These are phyloP conservation scores for Verasper variegatus DNA, from an alignment of 2,113 vertebrate genomes.

Conservation along the genomic window DNA sequence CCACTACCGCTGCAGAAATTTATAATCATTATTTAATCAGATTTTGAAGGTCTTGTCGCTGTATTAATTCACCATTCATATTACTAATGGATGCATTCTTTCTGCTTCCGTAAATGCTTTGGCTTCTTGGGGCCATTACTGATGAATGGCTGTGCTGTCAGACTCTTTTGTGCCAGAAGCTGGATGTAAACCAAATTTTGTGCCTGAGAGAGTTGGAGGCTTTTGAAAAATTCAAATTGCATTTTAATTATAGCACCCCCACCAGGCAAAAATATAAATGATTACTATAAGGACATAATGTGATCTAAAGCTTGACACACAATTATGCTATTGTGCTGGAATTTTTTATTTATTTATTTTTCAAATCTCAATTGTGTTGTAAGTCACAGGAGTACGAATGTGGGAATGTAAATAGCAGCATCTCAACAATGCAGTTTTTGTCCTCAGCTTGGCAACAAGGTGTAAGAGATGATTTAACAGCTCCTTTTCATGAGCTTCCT, in stretches of 20 bases:
- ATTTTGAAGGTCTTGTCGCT: conserved; percentile 40
- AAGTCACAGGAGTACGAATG: conserved; percentile 18
- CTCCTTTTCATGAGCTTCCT: conserved; percentile 13
- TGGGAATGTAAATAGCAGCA: conserved; percentile 34
- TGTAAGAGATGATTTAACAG: conserved; percentile 21
- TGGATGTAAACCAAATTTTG: conserved; percentile 58
- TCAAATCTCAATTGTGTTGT: conserved; percentile 34
- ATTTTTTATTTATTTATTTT: not conserved
- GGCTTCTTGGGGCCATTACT: conserved; percentile 51
- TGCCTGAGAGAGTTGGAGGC: conserved; percentile 52
- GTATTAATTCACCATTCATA: conserved; percentile 42
- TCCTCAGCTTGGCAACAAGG: conserved; percentile 28
- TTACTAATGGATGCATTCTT: conserved; percentile 36
- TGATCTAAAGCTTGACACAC: conserved; percentile 54
- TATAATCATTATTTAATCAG: conserved; percentile 34
- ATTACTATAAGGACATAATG: conserved; percentile 54
- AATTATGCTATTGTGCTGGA: conserved; percentile 42
- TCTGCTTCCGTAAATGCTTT: conserved; percentile 40
- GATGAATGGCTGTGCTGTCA: conserved; percentile 60
- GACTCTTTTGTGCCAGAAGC: conserved; percentile 46
- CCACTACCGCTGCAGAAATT: conserved; percentile 9
- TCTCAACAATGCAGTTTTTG: conserved; percentile 42
- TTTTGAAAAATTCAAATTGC: conserved; percentile 62
- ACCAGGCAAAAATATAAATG: conserved; percentile 57
- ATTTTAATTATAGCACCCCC: conserved; percentile 63